A percentile compares a stretch with the other conserved stretches of the same genome.
Evolutionary conservation across 2,888 invertebrate species (phyloP).

Genomic region (Mycogona germanica): DNA sequence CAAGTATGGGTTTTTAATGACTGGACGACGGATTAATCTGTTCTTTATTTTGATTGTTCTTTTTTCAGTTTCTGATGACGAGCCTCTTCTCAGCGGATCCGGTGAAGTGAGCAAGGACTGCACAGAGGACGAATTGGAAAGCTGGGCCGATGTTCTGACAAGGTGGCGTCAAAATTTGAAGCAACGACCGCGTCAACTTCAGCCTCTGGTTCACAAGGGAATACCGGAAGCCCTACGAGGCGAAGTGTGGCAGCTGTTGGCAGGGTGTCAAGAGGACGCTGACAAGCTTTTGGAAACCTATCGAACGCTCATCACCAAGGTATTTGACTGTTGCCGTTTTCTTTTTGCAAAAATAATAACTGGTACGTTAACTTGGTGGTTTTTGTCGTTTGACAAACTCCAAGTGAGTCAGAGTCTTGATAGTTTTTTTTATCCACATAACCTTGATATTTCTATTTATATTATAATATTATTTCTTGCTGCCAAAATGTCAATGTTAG

Average conservation of each 20-base stretch:
- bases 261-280: slow-evolving; percentile 69
- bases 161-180: slow-evolving; percentile 34
- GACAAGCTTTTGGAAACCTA: slow-evolving; percentile 79
- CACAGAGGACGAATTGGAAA: slow-evolving; percentile 77
- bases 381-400: no score
- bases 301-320: slow-evolving; percentile 81
- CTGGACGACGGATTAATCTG: no score
- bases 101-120: slow-evolving; percentile 96
- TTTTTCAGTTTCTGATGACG: slow-evolving; percentile 51
- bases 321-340: slow-evolving; percentile 31
- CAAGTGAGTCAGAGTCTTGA: no score
- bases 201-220: slow-evolving; percentile 62
- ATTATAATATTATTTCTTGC: no score
- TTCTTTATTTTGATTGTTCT: no score
- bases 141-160: slow-evolving; percentile 74
- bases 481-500: background rate
- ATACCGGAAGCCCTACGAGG: slow-evolving; percentile 94
- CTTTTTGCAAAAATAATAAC: no score
- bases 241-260: slow-evolving; percentile 94
- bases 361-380: no score
- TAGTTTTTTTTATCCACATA: no score
- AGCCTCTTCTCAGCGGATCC: slow-evolving; percentile 93
- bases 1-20: no score
- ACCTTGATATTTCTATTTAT: no score
- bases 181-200: slow-evolving; percentile 63